Evolutionary conservation across 1,140 invertebrate species (phyloP).

Genomic region (Drosophila orosa): DNA sequence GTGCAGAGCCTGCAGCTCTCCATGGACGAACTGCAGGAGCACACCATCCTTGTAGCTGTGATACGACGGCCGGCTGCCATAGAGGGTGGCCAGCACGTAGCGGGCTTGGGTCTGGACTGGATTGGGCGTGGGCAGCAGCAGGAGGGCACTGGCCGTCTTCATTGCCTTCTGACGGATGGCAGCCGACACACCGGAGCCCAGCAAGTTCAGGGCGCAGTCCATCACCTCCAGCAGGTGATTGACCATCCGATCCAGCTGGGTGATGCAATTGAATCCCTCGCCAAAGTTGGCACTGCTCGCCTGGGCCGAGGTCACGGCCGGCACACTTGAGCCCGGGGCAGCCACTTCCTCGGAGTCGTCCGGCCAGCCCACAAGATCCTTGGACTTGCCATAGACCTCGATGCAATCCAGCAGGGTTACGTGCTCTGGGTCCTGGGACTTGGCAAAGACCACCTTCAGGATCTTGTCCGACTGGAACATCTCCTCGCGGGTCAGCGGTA

Average conservation of each 20-base stretch:
- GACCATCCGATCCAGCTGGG: slow-evolving; percentile 86
- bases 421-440: slow-evolving; percentile 94
- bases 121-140: slow-evolving; percentile 92
- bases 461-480: slow-evolving; percentile 97
- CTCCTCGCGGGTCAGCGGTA: slow-evolving; percentile 97
- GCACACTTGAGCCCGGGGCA: slow-evolving; percentile 7
- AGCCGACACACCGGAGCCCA: slow-evolving; percentile 78
- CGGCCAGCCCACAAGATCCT: slow-evolving; percentile 98
- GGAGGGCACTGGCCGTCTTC: slow-evolving; percentile 90
- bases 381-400: slow-evolving; percentile 96
- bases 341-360: slow-evolving; percentile 95
- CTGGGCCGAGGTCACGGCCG: slow-evolving; percentile 18
- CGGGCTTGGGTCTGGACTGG: slow-evolving; percentile 91
- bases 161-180: slow-evolving; percentile 87
- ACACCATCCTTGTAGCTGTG: slow-evolving; percentile 96
- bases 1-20: slow-evolving; percentile 86
- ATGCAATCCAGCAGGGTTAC: slow-evolving; percentile 97
- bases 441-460: slow-evolving; percentile 94
- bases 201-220: slow-evolving; percentile 87
- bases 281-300: slow-evolving; percentile 58
- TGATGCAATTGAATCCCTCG: slow-evolving; percentile 79
- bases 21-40: slow-evolving; percentile 90
- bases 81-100: slow-evolving; percentile 92
- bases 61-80: slow-evolving; percentile 89
- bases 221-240: slow-evolving; percentile 90